Evolutionary conservation across 2,113 vertebrate species (phyloP).

Genomic region (Tachysurus vachellii): DNA sequence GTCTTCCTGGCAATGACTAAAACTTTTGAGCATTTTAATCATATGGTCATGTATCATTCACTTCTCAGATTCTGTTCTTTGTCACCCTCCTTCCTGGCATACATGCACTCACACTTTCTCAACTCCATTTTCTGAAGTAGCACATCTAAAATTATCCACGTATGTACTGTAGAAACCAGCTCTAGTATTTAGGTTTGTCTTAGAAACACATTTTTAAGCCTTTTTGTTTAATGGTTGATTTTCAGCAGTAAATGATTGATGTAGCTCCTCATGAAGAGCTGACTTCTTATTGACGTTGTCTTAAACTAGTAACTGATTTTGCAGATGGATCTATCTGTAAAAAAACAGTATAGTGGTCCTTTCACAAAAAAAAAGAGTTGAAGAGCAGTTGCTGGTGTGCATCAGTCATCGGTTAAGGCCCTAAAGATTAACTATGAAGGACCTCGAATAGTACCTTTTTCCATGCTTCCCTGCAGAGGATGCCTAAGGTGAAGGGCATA

Average conservation of each 20-base stretch:
- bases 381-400: background rate
- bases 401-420: conserved; percentile 4
- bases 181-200: background rate
- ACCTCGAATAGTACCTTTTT: background rate
- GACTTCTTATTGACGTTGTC: background rate
- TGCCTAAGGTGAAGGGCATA: background rate
- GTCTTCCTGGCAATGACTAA: background rate
- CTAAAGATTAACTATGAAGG: background rate
- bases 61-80: conserved; percentile 17
- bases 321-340: background rate
- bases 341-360: background rate
- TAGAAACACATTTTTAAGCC: background rate
- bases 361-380: background rate
- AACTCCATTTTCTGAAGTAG: background rate
- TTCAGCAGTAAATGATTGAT: background rate
- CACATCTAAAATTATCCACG: conserved; percentile 11
- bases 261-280: background rate
- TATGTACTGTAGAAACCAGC: background rate
- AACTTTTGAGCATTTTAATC: conserved; percentile 10
- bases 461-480: background rate
- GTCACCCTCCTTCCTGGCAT: conserved; percentile 14
- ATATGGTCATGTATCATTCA: background rate
- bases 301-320: background rate
- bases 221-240: background rate
- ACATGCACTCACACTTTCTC: background rate